Evolutionary conservation across 2,113 vertebrate species (phyloP).

Genomic region (Phainopepla nitens): DNA sequence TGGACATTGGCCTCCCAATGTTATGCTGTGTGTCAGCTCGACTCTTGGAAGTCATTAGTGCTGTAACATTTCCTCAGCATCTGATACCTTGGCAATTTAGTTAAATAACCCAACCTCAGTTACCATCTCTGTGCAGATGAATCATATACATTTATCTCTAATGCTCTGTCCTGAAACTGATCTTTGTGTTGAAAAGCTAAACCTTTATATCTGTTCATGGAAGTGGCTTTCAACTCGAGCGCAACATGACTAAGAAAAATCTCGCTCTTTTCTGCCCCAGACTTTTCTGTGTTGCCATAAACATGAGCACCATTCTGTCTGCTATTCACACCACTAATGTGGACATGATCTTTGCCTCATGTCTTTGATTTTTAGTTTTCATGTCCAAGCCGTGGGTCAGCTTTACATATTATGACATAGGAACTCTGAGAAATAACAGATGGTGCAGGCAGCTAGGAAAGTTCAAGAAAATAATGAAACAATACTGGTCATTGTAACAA

Average conservation of each 20-base stretch:
- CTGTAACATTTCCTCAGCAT: not conserved
- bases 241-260: not conserved
- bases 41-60: not conserved
- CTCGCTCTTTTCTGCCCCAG: not conserved
- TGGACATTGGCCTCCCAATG: constrained; percentile 28
- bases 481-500: not conserved
- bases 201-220: not conserved
- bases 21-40: not conserved
- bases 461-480: not conserved
- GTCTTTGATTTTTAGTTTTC: not conserved
- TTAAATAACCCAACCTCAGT: not conserved
- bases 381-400: not conserved
- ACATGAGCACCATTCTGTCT: not conserved
- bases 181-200: not conserved
- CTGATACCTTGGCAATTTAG: not conserved
- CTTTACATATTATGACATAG: not conserved
- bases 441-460: not conserved
- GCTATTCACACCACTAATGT: not conserved
- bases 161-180: not conserved
- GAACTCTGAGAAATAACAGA: not conserved
- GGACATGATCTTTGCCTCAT: not conserved
- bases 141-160: not conserved
- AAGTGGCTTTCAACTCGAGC: not conserved
- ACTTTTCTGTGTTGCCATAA: not conserved
- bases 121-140: not conserved